phyloP scores from a whole-genome alignment of 1,140 invertebrate species.

The Lordiphosa clarofinis region DNA sequence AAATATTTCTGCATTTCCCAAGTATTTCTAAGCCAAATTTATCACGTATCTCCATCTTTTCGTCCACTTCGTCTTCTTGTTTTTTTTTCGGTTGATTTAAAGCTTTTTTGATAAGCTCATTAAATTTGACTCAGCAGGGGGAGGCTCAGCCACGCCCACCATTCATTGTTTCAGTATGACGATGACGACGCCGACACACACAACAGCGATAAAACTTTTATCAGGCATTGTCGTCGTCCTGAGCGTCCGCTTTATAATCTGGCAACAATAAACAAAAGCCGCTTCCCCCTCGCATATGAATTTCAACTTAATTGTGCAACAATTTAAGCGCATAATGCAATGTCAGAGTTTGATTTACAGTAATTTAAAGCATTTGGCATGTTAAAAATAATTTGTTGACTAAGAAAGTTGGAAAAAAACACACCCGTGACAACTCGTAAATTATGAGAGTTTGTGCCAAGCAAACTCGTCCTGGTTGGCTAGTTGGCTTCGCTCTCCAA shows the following conservation, averaged over 20 bases:
- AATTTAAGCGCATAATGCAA: slow-evolving; percentile 64
- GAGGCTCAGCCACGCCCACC: neutral
- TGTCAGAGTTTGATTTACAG: slow-evolving; percentile 53
- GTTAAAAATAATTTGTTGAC: slow-evolving; percentile 51
- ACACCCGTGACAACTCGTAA: slow-evolving; percentile 26
- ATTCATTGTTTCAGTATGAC: slow-evolving; percentile 32
- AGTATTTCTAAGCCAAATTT: too few relatives aligned
- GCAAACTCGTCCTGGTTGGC: slow-evolving; percentile 18
- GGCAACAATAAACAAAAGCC: slow-evolving; percentile 64
- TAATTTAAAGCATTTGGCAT: slow-evolving; percentile 58
- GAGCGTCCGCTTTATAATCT: slow-evolving; percentile 51
- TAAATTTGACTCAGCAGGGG: too few relatives aligned
- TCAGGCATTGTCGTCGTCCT: slow-evolving; percentile 32
- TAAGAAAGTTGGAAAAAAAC: slow-evolving; percentile 39
- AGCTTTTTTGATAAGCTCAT: too few relatives aligned
- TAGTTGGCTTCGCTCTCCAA: slow-evolving; percentile 22
- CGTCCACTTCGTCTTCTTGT: too few relatives aligned
- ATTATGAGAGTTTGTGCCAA: slow-evolving; percentile 11
- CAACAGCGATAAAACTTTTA: slow-evolving; percentile 58
- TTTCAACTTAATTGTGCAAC: slow-evolving; percentile 56
- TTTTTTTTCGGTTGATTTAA: too few relatives aligned
- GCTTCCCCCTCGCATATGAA: neutral
- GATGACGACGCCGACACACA: neutral
- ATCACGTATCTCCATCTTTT: too few relatives aligned
- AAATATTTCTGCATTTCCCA: too few relatives aligned